Conservation (phyloP, 2,888 invertebrate species). For the Lasioglossum calceatum region DNA sequence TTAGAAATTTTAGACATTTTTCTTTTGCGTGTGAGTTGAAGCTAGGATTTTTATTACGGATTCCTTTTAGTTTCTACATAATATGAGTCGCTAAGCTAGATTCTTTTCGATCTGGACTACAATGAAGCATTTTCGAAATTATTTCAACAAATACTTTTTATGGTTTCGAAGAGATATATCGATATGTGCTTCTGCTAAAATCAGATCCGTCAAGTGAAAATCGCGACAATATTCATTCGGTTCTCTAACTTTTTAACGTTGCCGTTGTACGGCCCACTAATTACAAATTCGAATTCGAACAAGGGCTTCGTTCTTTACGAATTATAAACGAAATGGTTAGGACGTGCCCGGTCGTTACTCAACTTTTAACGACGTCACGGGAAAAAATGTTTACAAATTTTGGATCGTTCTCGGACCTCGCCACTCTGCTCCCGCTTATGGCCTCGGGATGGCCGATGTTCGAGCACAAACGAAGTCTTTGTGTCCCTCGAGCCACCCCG, state of each 20-base stretch:
- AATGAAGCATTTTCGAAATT: no score
- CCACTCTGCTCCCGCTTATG: not conserved
- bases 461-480: slow-evolving; percentile 6
- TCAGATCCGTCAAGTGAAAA: not conserved
- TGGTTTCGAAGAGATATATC: not conserved
- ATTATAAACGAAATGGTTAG: not conserved
- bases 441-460: not conserved
- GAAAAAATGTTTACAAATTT: not conserved
- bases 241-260: not conserved
- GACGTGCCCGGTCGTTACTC: not conserved
- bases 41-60: not conserved
- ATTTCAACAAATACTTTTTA: not conserved
- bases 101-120: no score
- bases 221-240: not conserved
- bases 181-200: not conserved
- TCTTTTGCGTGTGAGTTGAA: no score
- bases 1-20: not conserved
- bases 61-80: not conserved
- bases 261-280: not conserved
- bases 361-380: not conserved
- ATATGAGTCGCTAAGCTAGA: no score
- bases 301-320: not conserved
- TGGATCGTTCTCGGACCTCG: not conserved
- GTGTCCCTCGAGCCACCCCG: not conserved
- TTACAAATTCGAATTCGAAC: not conserved